phyloP scores from a whole-genome alignment of 2,888 invertebrate species.

The Doris montereyensis region DNA sequence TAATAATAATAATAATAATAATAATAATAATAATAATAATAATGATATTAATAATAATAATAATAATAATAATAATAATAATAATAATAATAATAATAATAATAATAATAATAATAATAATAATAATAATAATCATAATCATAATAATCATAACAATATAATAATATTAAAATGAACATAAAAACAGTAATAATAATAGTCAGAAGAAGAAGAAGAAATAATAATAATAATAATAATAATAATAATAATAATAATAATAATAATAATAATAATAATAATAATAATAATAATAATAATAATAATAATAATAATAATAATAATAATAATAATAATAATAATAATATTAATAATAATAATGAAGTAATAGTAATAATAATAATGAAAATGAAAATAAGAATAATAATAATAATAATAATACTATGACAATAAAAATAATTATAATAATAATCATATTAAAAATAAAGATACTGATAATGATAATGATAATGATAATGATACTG shows the following conservation, averaged over 20 bases:
- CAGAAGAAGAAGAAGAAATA: neutral
- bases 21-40: neutral
- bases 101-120: slow-evolving; percentile 9
- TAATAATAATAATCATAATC: too few species aligned
- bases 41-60: neutral
- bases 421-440: too few species aligned
- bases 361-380: too few species aligned
- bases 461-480: neutral
- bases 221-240: neutral
- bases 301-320: neutral
- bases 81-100: slow-evolving; percentile 11
- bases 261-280: neutral
- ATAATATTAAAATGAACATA: neutral
- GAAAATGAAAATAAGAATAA: too few species aligned
- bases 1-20: slow-evolving; percentile 4
- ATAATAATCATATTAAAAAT: neutral
- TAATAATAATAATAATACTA: too few species aligned
- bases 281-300: neutral
- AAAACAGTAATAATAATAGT: neutral
- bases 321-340: neutral
- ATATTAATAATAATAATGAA: neutral
- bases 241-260: neutral
- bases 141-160: too few species aligned
- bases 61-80: neutral
- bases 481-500: too few species aligned